A percentile compares a stretch with the other conserved stretches of the same genome.
phyloP scores from a whole-genome alignment of 2,797 vertebrate genomes.

The Psittacula echo region DNA sequence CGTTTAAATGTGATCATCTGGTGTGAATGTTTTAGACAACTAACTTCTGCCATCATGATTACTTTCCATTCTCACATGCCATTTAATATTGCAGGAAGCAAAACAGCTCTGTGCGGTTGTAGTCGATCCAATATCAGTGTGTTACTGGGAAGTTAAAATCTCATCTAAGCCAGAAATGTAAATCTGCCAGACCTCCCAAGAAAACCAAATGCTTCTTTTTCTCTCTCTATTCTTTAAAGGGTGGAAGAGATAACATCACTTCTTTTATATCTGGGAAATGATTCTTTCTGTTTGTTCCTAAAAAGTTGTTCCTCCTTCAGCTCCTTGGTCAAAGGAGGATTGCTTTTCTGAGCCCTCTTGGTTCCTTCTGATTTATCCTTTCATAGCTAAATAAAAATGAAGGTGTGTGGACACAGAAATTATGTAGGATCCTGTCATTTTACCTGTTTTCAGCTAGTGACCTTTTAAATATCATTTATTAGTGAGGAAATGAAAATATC shows the following conservation, averaged over 20 bases:
- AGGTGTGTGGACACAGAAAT: background rate
- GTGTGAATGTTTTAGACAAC: constrained; percentile 26
- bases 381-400: background rate
- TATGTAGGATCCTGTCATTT: background rate
- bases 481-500: background rate
- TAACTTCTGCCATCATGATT: constrained; percentile 23
- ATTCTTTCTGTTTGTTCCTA: constrained; percentile 8
- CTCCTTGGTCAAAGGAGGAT: background rate
- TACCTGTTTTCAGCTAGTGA: background rate
- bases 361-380: background rate
- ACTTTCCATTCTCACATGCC: constrained; percentile 55
- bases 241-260: constrained; percentile 50
- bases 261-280: constrained; percentile 10
- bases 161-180: constrained; percentile 59
- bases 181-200: constrained; percentile 79
- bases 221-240: constrained; percentile 56
- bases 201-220: constrained; percentile 55
- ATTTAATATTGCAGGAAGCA: constrained; percentile 65
- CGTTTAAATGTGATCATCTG: constrained; percentile 67
- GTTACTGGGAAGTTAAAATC: constrained; percentile 68
- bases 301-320: background rate
- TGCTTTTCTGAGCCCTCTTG: background rate
- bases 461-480: background rate
- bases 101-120: constrained; percentile 60
- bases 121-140: constrained; percentile 72